Evolutionary conservation across 2,888 invertebrate species (phyloP).

Genomic region (Drosophila eohydei): DNA sequence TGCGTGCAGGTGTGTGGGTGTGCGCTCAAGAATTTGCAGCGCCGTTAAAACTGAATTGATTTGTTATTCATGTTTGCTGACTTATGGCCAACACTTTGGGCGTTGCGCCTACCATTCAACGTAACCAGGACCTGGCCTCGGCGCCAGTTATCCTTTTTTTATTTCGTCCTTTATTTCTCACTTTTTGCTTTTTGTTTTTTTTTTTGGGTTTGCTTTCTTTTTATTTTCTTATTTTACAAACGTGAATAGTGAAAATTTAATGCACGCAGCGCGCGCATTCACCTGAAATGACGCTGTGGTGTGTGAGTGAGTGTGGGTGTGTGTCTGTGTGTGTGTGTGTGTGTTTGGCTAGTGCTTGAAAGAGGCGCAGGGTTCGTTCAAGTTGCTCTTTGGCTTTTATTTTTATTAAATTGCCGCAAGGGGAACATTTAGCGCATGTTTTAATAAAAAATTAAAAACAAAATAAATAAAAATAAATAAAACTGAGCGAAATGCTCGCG

Average conservation of each 20-base stretch:
- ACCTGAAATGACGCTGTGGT: slow-evolving; percentile 36
- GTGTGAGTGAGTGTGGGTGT: neutral
- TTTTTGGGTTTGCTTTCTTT: slow-evolving; percentile 8
- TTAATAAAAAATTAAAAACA: slow-evolving; percentile 54
- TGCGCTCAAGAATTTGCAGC: slow-evolving; percentile 63
- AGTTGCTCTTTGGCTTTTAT: slow-evolving; percentile 68
- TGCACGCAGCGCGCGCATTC: slow-evolving; percentile 57
- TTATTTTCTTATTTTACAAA: slow-evolving; percentile 23
- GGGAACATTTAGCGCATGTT: slow-evolving; percentile 78
- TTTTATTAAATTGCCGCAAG: slow-evolving; percentile 77
- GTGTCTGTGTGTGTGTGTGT: slow-evolving; percentile 11
- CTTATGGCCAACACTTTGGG: slow-evolving; percentile 81
- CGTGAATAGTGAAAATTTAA: slow-evolving; percentile 77
- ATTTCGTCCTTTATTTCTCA: slow-evolving; percentile 44
- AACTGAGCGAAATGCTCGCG: slow-evolving; percentile 31
- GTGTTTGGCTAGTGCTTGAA: slow-evolving; percentile 10
- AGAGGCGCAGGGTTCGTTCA: slow-evolving; percentile 24
- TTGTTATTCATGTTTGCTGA: slow-evolving; percentile 83
- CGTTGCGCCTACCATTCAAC: slow-evolving; percentile 75
- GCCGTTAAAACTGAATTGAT: slow-evolving; percentile 80
- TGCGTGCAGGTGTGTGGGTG: slow-evolving; percentile 6
- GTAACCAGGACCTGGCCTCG: slow-evolving; percentile 47
- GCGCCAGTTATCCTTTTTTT: slow-evolving; percentile 42
- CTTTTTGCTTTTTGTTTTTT: slow-evolving; percentile 33
- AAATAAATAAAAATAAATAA: slow-evolving; percentile 24